A percentile compares a stretch with the other conserved stretches of the same genome.
These are phyloP conservation scores for Sarcophaga subvicina DNA, from an alignment of 2,888 invertebrate genomes.

Conservation along the genomic window DNA sequence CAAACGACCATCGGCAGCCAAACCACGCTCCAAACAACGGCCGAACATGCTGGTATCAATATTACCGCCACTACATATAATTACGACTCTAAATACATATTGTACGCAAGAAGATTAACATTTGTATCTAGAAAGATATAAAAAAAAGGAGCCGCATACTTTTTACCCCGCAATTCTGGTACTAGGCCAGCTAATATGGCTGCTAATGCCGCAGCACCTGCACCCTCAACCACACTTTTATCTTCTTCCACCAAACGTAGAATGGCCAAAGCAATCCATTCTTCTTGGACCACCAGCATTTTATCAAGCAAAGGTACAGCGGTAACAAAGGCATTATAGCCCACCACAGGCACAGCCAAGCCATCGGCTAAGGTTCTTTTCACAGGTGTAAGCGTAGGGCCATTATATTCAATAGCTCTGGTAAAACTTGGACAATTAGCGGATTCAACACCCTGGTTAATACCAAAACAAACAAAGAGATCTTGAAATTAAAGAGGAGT, in stretches of 20 bases:
- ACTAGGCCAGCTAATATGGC: constrained; percentile 91
- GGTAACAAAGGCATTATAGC: constrained; percentile 92
- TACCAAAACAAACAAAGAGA: not conserved
- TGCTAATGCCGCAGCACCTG: constrained; percentile 92
- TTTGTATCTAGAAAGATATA: not conserved
- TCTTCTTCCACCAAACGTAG: constrained; percentile 90
- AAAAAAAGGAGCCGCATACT: constrained; percentile 81
- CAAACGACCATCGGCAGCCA: constrained; percentile 92
- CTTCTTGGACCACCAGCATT: constrained; percentile 90
- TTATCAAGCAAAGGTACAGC: constrained; percentile 89
- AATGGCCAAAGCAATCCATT: constrained; percentile 92
- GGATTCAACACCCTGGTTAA: constrained; percentile 91
- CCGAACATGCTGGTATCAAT: constrained; percentile 96
- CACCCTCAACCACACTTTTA: constrained; percentile 95
- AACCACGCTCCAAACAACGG: constrained; percentile 92
- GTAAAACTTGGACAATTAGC: constrained; percentile 95
- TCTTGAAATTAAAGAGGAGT: not conserved
- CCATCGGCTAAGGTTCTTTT: constrained; percentile 93
- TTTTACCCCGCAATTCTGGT: constrained; percentile 91
- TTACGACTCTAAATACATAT: constrained; percentile 86
- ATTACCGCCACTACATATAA: constrained; percentile 93
- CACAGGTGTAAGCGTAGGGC: constrained; percentile 86
- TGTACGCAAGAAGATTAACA: not conserved
- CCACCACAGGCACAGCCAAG: constrained; percentile 93
- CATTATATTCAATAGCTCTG: constrained; percentile 86